These are phyloP conservation scores for Halocynthia roretzi DNA, from an alignment of 23 tunicate genomes.

Conservation along the genomic window DNA sequence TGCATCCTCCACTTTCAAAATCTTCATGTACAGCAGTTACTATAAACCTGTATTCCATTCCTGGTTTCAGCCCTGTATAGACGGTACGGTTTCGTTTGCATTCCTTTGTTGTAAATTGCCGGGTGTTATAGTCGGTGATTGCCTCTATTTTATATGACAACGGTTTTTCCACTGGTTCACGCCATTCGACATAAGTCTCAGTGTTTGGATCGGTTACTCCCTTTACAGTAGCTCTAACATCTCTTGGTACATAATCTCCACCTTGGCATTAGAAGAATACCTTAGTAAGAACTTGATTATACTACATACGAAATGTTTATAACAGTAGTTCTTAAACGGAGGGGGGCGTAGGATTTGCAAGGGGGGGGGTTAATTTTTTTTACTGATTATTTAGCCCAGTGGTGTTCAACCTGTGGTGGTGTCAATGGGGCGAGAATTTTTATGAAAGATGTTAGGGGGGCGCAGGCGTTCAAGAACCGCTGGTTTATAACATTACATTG, in stretches of 20 bases:
- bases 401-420: too few species aligned
- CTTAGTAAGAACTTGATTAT: too few species aligned
- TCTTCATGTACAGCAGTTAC: background rate
- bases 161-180: background rate
- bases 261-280: background rate
- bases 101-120: background rate
- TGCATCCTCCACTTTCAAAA: background rate
- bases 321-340: too few species aligned
- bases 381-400: too few species aligned
- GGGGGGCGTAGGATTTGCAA: too few species aligned
- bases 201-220: background rate
- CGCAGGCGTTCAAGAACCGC: too few species aligned
- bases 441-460: too few species aligned
- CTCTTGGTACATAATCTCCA: background rate
- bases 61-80: background rate
- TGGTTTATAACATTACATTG: background rate
- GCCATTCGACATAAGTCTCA: background rate
- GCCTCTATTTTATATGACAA: background rate
- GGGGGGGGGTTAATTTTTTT: too few species aligned
- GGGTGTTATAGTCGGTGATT: background rate
- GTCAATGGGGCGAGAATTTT: too few species aligned
- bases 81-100: background rate
- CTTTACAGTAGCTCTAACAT: slow-evolving; percentile 1
- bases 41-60: background rate
- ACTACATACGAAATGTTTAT: too few species aligned